Percentiles rank a stretch among this genome's conserved stretches.
These are phyloP conservation scores for Artibeus lituratus DNA, from an alignment of 2,797 vertebrate genomes.

Conservation along the genomic window DNA sequence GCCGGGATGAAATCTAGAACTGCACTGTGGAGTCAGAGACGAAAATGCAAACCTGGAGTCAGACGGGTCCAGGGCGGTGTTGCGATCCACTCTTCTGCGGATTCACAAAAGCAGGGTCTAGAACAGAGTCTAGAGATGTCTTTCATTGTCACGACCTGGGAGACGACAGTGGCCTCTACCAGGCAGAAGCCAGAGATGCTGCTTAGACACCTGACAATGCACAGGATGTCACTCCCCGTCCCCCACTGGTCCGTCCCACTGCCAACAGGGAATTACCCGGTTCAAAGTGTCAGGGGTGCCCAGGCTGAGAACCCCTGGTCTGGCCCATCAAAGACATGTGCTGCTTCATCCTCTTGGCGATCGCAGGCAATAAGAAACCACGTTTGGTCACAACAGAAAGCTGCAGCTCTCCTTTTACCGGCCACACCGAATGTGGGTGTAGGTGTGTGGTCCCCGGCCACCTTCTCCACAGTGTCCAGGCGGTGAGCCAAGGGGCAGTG, in stretches of 20 bases:
- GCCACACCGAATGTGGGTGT: neutral
- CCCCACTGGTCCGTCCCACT: no score
- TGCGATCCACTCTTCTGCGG: neutral
- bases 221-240: neutral
- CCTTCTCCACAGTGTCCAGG: neutral
- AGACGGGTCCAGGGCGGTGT: fast-evolving
- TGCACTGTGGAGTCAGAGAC: neutral
- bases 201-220: neutral
- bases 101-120: neutral
- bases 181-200: neutral
- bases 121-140: neutral
- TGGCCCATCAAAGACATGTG: neutral
- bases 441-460: fast-evolving
- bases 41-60: no score
- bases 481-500: neutral
- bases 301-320: neutral
- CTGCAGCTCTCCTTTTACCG: neutral
- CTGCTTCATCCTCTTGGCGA: neutral
- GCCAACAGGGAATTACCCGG: neutral
- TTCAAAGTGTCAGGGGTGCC: neutral
- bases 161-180: neutral
- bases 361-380: neutral
- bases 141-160: neutral
- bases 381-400: neutral
- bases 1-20: neutral